Conservation (phyloP, 2,888 invertebrate genomes). For the Cybosia mesomella region DNA sequence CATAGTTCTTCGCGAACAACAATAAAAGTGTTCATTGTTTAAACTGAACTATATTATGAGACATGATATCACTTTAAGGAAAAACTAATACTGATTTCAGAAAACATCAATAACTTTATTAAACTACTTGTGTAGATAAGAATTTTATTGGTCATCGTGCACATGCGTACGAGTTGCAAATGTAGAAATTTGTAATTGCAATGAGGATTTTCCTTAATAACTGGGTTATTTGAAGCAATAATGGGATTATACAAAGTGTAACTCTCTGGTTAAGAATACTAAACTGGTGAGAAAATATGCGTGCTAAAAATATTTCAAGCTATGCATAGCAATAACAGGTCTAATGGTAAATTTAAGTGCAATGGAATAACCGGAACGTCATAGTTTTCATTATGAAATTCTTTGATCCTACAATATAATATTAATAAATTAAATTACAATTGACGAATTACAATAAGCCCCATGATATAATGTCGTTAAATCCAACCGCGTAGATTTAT, state of each 20-base stretch:
- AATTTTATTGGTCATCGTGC: constrained; percentile 26
- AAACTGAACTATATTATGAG: constrained; percentile 52
- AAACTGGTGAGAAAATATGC: not conserved
- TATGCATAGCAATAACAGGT: not conserved
- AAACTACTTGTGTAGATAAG: constrained; percentile 26
- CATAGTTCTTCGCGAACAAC: constrained; percentile 59
- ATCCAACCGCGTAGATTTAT: too few species aligned
- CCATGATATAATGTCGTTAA: too few species aligned
- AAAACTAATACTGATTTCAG: constrained; percentile 52
- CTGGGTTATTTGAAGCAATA: not conserved
- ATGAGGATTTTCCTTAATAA: constrained; percentile 37
- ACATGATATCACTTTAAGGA: constrained; percentile 62
- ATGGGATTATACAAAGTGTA: not conserved
- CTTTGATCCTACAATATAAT: too few species aligned
- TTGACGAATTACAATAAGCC: too few species aligned
- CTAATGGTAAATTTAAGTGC: not conserved
- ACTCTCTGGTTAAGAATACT: not conserved
- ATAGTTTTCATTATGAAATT: not conserved
- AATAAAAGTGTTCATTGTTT: constrained; percentile 56
- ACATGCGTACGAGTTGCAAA: constrained; percentile 23
- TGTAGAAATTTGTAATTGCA: constrained; percentile 18
- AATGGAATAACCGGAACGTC: not conserved
- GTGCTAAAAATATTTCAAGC: not conserved
- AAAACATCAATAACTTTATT: constrained; percentile 45
- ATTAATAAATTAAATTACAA: too few species aligned